Percentiles rank a stretch among this genome's conserved stretches.
Conservation (phyloP, 2,888 invertebrate species). For the Netelia inedita region DNA sequence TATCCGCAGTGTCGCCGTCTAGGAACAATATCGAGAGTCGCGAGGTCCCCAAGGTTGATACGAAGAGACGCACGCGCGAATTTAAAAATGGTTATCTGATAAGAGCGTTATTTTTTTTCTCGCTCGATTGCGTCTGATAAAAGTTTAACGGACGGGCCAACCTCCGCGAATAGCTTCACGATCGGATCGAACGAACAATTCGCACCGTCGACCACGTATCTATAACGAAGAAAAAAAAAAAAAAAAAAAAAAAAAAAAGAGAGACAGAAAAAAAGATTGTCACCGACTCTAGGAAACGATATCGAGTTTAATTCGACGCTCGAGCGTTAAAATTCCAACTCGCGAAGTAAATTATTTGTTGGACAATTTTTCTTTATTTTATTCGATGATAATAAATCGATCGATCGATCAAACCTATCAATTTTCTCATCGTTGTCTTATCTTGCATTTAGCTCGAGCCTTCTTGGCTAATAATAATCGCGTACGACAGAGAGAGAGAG, state of each 20-base stretch:
- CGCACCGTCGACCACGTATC: background rate
- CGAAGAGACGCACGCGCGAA: constrained; percentile 26
- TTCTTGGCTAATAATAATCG: constrained; percentile 29
- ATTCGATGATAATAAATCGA: background rate
- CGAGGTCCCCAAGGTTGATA: constrained; percentile 47
- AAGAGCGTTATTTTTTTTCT: constrained; percentile 64
- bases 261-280: background rate
- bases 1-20: background rate
- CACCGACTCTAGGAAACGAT: background rate
- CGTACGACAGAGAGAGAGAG: background rate
- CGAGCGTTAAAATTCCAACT: background rate
- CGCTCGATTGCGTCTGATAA: constrained; percentile 54
- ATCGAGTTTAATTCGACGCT: background rate
- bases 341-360: background rate
- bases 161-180: constrained; percentile 33
- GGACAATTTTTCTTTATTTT: background rate
- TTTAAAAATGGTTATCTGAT: constrained; percentile 66
- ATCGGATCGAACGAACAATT: constrained; percentile 11
- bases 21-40: constrained; percentile 5
- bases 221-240: constrained; percentile 1
- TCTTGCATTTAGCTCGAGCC: constrained; percentile 23
- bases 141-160: constrained; percentile 35
- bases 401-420: background rate
- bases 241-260: background rate
- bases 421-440: constrained; percentile 25